phyloP scores from a whole-genome alignment of 2,113 vertebrate species.

The Vicugna pacos region DNA sequence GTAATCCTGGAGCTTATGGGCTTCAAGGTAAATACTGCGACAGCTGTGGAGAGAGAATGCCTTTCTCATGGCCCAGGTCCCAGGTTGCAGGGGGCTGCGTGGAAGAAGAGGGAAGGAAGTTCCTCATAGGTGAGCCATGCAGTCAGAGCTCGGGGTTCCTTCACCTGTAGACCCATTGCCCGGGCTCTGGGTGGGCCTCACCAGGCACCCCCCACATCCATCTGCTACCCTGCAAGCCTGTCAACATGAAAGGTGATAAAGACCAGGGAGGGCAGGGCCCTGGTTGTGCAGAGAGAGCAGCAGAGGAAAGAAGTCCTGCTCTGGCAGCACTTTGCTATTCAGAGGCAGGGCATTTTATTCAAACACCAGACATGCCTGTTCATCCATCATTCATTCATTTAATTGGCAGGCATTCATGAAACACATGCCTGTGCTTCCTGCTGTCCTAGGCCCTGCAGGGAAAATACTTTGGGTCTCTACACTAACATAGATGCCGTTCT shows the following conservation, averaged over 20 bases:
- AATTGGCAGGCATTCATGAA: fast-evolving
- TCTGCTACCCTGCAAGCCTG: neutral
- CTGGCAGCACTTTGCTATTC: neutral
- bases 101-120: neutral
- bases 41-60: neutral
- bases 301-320: neutral
- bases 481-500: neutral
- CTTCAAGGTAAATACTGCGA: neutral
- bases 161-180: neutral
- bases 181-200: neutral
- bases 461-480: neutral
- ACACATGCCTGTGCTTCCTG: neutral
- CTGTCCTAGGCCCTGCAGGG: neutral
- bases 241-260: neutral
- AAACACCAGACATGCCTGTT: neutral
- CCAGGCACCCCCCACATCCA: neutral
- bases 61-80: neutral
- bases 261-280: neutral
- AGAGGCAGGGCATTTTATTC: neutral
- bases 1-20: neutral
- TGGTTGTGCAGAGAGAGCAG: neutral
- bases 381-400: neutral
- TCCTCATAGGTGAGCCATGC: neutral
- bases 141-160: neutral
- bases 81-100: neutral